Conservation (phyloP, 2,113 vertebrate genomes). For the Hippocampus zosterae region DNA sequence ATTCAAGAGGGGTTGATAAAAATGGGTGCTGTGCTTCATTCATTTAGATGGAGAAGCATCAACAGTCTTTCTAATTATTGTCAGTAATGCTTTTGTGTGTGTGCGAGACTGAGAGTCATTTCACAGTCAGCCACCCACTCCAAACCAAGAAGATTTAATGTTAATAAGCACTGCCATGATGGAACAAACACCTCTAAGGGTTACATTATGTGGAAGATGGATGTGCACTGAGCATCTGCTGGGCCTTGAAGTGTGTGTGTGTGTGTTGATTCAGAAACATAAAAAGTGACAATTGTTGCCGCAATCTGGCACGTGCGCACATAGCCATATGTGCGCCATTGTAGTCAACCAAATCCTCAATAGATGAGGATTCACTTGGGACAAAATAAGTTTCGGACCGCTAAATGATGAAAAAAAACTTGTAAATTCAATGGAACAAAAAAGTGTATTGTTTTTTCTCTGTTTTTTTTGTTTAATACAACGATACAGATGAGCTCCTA, state of each 20-base stretch:
- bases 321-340: slow-evolving; percentile 29
- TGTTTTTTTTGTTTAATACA: no score
- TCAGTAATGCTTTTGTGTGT: slow-evolving; percentile 28
- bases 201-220: slow-evolving; percentile 49
- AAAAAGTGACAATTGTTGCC: slow-evolving; percentile 40
- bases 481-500: no score
- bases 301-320: slow-evolving; percentile 32
- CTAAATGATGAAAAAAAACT: background rate
- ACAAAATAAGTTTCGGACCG: background rate
- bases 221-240: slow-evolving; percentile 48
- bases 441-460: background rate
- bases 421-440: background rate
- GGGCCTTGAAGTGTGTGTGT: slow-evolving; percentile 8
- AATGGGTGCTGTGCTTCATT: slow-evolving; percentile 36
- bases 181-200: slow-evolving; percentile 45
- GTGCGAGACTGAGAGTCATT: slow-evolving; percentile 42
- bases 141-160: slow-evolving; percentile 51
- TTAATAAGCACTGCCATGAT: slow-evolving; percentile 47
- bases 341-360: slow-evolving; percentile 18
- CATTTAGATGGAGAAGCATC: slow-evolving; percentile 42
- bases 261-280: slow-evolving; percentile 13
- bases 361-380: slow-evolving; percentile 21
- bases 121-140: slow-evolving; percentile 60
- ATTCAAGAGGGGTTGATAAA: slow-evolving; percentile 32
- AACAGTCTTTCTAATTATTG: slow-evolving; percentile 58